Base-by-base conservation (phyloP, 2,797 vertebrate species). In the Fundulus diaphanus region DNA sequence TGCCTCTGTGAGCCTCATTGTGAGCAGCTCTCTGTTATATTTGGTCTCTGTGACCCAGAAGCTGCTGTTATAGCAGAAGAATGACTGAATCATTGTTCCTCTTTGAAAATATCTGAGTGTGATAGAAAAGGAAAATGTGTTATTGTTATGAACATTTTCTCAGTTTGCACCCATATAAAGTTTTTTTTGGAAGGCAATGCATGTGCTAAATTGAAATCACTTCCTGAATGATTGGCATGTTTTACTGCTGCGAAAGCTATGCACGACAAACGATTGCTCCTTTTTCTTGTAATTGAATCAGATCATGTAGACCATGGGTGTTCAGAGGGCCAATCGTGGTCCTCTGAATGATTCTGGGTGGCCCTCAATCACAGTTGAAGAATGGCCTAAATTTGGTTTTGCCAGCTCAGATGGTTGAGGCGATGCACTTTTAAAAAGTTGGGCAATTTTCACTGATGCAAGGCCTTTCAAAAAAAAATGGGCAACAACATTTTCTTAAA, bases 31-130 rank as follows among this genome's bases (percentile, higher is more conserved):
- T 83, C 68, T 83, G 89, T 87, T 82, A 77, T 87, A 84, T 85
- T 82, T 35, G 48, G 73, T 81, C 73, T 57, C 74, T 74, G 68
- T 89, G 83, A 92, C 92, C 85, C 90, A 87, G 63, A n/a, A 86
- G 82, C 82, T 89, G 85, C 85, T 81, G 83, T 91, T 88, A 85
- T 80, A 81, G 72, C 65, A 79, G 79, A 88, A 83, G 80, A 91
- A 88, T 88, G 78, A 82, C 81, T 87, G 74, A 82, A 74, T 87
- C 70, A 79, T 74, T 80, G 71, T 76, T 82, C 13, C 76, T 82
- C 35, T 65, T 81, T 70, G 80, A 70, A 74, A 72, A 78, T 81
- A 71, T 11, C 3, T 74, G 78, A 78, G 52, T 76, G 12, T 74
- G 57, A 68, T 68, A 73, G n/a, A 72, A 84, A 88, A 88, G 82